phyloP scores from a whole-genome alignment of 1,140 invertebrate genomes.

The Lethrus apterus region DNA sequence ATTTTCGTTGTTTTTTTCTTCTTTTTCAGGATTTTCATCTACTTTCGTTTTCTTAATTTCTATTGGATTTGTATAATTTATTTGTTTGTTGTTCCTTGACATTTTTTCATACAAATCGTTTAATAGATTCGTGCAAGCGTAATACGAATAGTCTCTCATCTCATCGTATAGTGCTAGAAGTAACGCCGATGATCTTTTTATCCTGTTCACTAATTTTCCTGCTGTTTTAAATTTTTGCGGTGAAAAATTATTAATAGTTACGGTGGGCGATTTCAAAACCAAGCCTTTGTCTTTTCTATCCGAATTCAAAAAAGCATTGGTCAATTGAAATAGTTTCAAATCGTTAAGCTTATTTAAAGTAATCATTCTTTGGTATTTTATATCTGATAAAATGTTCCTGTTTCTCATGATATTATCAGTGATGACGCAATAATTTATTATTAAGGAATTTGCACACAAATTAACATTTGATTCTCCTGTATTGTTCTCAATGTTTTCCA shows the following conservation, averaged over 20 bases:
- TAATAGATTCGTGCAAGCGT: slow-evolving; percentile 11
- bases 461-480: neutral
- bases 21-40: no score
- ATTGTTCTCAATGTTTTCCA: neutral
- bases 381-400: neutral
- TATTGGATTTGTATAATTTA: no score
- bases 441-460: neutral
- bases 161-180: slow-evolving; percentile 10
- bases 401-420: neutral
- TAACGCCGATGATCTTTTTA: slow-evolving; percentile 6
- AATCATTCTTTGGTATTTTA: neutral
- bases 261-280: no score
- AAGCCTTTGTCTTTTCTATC: no score
- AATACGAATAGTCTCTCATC: slow-evolving; percentile 13
- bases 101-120: slow-evolving; percentile 11
- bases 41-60: no score
- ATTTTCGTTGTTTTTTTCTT: no score
- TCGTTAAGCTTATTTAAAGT: slow-evolving; percentile 2
- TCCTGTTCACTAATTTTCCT: slow-evolving; percentile 4
- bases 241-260: slow-evolving; percentile 10
- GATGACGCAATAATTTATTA: neutral
- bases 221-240: neutral
- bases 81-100: neutral
- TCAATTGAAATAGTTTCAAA: neutral
- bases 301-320: neutral